Base-by-base conservation (phyloP, 2,113 vertebrate genomes). In the Bubo scandiacus region DNA sequence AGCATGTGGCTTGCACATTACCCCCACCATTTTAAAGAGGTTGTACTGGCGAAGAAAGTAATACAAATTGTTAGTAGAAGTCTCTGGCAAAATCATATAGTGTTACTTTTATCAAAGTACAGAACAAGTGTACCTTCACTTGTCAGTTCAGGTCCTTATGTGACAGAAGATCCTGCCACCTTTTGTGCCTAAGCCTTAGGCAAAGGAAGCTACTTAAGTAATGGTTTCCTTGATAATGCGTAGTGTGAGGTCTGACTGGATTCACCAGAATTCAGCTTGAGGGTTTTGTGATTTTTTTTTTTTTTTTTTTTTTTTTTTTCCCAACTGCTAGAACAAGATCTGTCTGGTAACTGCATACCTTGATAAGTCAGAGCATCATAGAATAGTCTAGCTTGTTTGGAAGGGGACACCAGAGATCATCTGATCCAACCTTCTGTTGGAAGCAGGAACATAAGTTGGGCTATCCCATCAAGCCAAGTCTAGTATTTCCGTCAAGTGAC, bases 271-370 rank as follows among this genome's bases (percentile, higher is more conserved):
- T 70, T 82, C 11, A 45, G 4, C 12, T 54, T 49, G 27, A 74
- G 25, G 14, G 14, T 81, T 51, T 51, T 14, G 17, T 27, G 25
- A 12, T 10, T 51, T 42, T 81, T 13, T 11, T 38, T 38, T 38
- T 38, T 38, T 45, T 43, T 68, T 42, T 42, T 42, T 42, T 34
- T 22, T 12, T 10, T 57, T 38, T 81, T 9, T 9, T 38, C 68
- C 3, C 16, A 67, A 4, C 19, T 0, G 0, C 11, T 71, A 34
- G 27, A 88, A 45, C 6, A 75, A 40, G 22, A 15, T 71, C 6
- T 45, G 4, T 43, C 9, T 75, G 14, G 9, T 66, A 49, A 40
- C 11, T 36, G 4, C 1, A 0, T 80, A 7, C 77, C 12, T 18
- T 81, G 43, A 20, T 51, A 47, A 47, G 25, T 82, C 23, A 67